Conservation (phyloP, 1,140 invertebrate genomes). For the Solenopsis invicta region DNA sequence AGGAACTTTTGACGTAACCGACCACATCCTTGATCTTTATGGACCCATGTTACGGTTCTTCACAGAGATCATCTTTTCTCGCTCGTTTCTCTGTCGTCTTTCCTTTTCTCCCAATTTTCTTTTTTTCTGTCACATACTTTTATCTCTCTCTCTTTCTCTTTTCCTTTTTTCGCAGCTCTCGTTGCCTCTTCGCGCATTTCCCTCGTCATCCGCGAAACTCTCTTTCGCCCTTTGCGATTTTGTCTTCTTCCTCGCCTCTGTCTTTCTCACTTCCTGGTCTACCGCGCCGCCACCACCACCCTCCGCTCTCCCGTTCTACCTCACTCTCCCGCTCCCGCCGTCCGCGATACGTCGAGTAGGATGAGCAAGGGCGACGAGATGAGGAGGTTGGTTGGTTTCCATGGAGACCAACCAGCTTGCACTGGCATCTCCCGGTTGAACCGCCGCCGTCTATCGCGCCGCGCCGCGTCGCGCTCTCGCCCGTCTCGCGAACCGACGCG, state of each 20-base stretch:
- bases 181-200: neutral
- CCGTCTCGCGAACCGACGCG: constrained; percentile 40
- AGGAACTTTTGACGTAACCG: constrained; percentile 42
- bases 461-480: neutral
- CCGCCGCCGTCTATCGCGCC: constrained; percentile 18
- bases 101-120: constrained; percentile 6
- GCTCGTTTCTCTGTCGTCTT: neutral
- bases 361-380: constrained; percentile 66
- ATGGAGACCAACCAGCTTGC: constrained; percentile 76
- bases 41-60: neutral
- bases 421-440: constrained; percentile 66
- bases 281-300: neutral
- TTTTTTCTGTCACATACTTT: neutral
- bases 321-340: constrained; percentile 48
- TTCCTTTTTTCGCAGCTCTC: neutral
- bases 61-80: constrained; percentile 25
- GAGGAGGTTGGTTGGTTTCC: constrained; percentile 75
- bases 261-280: constrained; percentile 27
- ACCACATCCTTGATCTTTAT: constrained; percentile 49
- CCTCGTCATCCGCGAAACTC: constrained; percentile 18
- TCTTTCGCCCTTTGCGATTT: constrained; percentile 35
- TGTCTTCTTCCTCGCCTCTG: constrained; percentile 22
- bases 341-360: constrained; percentile 64
- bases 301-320: constrained; percentile 10
- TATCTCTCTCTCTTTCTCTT: constrained; percentile 16